A percentile compares a stretch with the other conserved stretches of the same genome.
These are phyloP conservation scores for Drosophila hamatofila DNA, from an alignment of 2,888 invertebrate species.

Conservation along the genomic window DNA sequence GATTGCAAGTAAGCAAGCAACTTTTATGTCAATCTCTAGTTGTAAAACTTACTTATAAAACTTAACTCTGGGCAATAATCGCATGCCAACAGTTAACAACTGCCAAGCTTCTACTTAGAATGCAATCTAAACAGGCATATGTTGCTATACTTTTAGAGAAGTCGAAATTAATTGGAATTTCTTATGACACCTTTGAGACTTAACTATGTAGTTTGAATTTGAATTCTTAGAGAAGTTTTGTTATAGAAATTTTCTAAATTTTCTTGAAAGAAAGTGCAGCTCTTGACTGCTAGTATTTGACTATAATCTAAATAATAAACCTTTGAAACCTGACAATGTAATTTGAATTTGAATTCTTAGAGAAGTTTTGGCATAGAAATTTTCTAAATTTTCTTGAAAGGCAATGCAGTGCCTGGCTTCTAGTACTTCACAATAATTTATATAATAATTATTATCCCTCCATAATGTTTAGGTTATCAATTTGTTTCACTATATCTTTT, in stretches of 20 bases:
- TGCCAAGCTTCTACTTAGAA: constrained; percentile 18
- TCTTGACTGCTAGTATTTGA: neutral
- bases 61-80: constrained; percentile 56
- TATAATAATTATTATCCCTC: neutral
- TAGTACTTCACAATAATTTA: neutral
- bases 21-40: constrained; percentile 66
- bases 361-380: too few species aligned
- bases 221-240: neutral
- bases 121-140: constrained; percentile 4
- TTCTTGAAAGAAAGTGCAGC: too few species aligned
- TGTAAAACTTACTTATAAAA: constrained; percentile 62
- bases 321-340: neutral
- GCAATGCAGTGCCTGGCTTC: too few species aligned
- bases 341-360: neutral
- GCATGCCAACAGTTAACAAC: constrained; percentile 53
- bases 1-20: constrained; percentile 56
- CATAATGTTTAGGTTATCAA: neutral
- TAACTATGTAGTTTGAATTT: neutral
- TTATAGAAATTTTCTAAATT: too few species aligned
- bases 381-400: too few species aligned
- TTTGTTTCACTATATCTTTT: neutral
- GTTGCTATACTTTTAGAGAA: neutral
- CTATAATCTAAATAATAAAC: neutral
- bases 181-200: neutral
- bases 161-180: neutral